Percentiles rank a stretch among this genome's conserved stretches.
Evolutionary conservation across 2,797 vertebrate species (phyloP).

Genomic region (Alosa sapidissima): DNA sequence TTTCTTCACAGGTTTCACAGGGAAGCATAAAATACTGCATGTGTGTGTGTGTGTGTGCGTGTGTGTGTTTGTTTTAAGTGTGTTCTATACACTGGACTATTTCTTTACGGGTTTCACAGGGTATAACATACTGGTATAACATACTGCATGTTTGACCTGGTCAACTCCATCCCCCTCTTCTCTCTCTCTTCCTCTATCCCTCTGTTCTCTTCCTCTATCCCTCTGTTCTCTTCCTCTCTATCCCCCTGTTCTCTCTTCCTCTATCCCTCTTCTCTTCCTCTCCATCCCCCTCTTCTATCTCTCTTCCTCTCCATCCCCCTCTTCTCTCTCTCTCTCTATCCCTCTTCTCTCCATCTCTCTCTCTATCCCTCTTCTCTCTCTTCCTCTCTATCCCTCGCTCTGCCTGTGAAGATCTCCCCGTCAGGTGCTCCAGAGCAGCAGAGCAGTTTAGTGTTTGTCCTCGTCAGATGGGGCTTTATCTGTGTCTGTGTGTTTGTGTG

Average conservation of each 20-base stretch:
- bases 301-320: not conserved
- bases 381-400: constrained; percentile 31
- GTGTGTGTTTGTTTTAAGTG: not conserved
- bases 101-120: not conserved
- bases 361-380: not conserved
- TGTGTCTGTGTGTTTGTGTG: not conserved
- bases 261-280: constrained; percentile 28
- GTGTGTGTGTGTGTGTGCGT: not conserved
- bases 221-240: constrained; percentile 2
- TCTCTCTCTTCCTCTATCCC: not conserved
- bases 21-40: not conserved
- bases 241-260: not conserved
- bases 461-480: constrained; percentile 11
- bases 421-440: not conserved
- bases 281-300: constrained; percentile 40
- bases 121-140: not conserved
- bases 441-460: not conserved
- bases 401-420: not conserved
- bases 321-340: not conserved
- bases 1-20: not conserved
- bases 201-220: not conserved
- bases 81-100: not conserved
- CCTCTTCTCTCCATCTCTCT: not conserved
- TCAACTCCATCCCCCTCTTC: not conserved
- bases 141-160: not conserved